Evolutionary conservation across 2,888 invertebrate species (phyloP).

Genomic region (Leptogaster cylindrica): DNA sequence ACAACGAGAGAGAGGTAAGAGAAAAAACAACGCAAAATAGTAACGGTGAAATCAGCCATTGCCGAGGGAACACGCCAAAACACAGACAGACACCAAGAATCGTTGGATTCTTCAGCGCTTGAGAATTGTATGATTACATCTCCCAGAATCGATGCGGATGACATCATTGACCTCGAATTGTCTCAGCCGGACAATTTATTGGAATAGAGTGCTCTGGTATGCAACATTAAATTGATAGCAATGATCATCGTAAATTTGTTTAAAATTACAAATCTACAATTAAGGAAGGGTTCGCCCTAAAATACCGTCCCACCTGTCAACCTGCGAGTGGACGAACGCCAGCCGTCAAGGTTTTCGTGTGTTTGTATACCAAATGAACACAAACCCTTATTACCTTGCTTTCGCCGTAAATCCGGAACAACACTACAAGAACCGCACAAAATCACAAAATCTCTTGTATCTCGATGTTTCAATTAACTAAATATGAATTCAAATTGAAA

Average conservation of each 20-base stretch:
- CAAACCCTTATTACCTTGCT: neutral
- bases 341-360: constrained; percentile 4
- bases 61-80: no score
- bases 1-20: no score
- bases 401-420: neutral
- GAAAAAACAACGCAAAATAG: no score
- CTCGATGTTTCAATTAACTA: neutral
- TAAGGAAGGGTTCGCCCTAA: neutral
- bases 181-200: no score
- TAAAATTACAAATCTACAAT: neutral
- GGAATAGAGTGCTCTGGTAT: no score
- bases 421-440: neutral
- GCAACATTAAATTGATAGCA: no score
- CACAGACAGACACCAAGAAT: no score
- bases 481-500: neutral
- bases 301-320: constrained; percentile 32
- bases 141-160: constrained; percentile 28
- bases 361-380: neutral
- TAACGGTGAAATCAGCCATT: no score
- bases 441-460: neutral
- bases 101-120: no score
- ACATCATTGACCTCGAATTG: constrained; percentile 5
- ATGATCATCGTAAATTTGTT: no score
- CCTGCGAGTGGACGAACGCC: constrained; percentile 17
- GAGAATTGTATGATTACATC: constrained; percentile 12